Base-by-base conservation (phyloP, 1,140 invertebrate species). In the Papilio polytes region DNA sequence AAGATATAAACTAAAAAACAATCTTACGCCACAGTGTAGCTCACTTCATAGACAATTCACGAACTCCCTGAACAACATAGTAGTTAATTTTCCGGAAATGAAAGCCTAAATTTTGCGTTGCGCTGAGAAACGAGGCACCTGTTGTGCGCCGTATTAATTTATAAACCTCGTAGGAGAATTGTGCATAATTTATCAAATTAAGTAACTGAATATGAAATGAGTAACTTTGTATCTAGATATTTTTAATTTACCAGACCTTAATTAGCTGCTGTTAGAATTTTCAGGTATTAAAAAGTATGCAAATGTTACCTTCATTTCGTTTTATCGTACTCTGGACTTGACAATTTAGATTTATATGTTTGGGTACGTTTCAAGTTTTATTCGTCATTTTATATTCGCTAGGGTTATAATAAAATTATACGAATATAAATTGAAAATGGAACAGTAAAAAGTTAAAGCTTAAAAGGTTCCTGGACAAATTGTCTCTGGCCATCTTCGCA, bases 391-490 rank as follows among this genome's bases (percentile, higher is more conserved):
- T 51, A 48, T 76, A 76, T 26, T 26, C 22, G 41, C 74, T 76
- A 51, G 18, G 12, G 74, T 76, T 46, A 76, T 76, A 76, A 76
- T 76, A 51, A 76, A 76, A 76, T 76, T 48, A 48, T 44, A 74
- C 36, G 72, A 41, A 74, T 80, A 82, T 80, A 84, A 81, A 84
- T 76, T 53, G 81, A 63, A 72, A 84, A 74, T 46, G 81, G 56
- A 59, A 78, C 81, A 80, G 80, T 77, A 80, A 74, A 78, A 72
- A 66, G 81, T 84, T 78, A 77, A 82, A 83, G 74, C 80, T 81
- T 81, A 80, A 83, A 83, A 83, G 80, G 76, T 79, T 81, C 76
- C 48, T 76, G 81, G 79, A 82, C 80, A 84, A 84, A 81, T 81
- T 81, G 80, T 83, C 70, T 81, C 66, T 81, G 59, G 80, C 63